Conservation (phyloP, 2,797 vertebrate genomes). For the Limosa lapponica region DNA sequence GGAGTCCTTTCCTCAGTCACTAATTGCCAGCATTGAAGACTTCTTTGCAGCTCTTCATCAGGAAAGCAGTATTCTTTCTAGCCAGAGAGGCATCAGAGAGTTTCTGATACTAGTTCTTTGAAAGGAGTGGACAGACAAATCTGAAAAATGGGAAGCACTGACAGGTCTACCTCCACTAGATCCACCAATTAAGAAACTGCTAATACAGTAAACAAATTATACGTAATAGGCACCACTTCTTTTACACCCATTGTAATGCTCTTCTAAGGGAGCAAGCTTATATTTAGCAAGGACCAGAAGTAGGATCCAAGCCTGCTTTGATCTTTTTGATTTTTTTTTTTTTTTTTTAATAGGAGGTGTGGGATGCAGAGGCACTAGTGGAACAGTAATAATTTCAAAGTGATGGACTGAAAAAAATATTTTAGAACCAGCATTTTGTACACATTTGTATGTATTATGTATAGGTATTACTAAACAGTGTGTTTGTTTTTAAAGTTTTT, state of each 20-base stretch:
- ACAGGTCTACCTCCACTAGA: not conserved
- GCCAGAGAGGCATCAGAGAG: not conserved
- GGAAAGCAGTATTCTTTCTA: not conserved
- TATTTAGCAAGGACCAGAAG: not conserved
- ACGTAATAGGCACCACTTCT: not conserved
- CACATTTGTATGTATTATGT: not conserved
- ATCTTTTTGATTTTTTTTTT: not conserved
- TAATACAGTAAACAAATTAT: not conserved
- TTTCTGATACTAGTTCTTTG: not conserved
- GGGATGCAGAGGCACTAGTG: not conserved
- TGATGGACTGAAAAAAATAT: not conserved
- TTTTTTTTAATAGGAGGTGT: not conserved
- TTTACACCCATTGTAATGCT: not conserved
- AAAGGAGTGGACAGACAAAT: not conserved
- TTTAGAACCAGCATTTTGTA: not conserved
- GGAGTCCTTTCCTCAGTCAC: not conserved
- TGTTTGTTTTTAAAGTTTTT: not conserved
- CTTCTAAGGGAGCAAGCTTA: not conserved
- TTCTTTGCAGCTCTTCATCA: not conserved
- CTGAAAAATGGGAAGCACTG: not conserved
- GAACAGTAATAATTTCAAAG: not conserved
- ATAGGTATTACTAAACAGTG: not conserved
- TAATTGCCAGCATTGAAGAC: not conserved
- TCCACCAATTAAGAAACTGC: not conserved
- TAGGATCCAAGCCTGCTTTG: not conserved